Evolutionary conservation across 2,888 invertebrate genomes (phyloP).

Genomic region (Caenorhabditis sp.): DNA sequence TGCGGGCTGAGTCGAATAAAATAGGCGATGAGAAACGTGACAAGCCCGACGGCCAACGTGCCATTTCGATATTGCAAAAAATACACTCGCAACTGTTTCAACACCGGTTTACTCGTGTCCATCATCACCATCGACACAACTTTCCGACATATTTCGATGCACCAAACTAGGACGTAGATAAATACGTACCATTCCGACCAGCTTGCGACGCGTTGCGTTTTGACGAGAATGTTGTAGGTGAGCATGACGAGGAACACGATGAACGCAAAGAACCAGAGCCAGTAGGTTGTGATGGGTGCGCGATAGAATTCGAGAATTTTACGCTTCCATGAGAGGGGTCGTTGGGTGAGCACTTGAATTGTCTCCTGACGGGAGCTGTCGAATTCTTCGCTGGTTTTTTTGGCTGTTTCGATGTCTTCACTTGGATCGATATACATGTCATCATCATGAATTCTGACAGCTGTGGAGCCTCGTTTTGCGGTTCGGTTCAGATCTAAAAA

Average conservation of each 20-base stretch:
- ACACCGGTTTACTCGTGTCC: constrained; percentile 72
- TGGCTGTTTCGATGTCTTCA: constrained; percentile 19
- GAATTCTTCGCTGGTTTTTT: constrained; percentile 21
- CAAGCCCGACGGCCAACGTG: constrained; percentile 77
- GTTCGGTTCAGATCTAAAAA: constrained; percentile 31
- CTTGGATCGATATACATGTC: constrained; percentile 38
- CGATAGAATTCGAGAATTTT: constrained; percentile 93
- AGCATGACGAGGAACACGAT: constrained; percentile 60
- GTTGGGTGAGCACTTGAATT: constrained; percentile 33
- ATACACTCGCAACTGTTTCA: constrained; percentile 71
- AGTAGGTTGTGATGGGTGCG: constrained; percentile 97
- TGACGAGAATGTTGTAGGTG: constrained; percentile 64
- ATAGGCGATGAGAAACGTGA: constrained; percentile 75
- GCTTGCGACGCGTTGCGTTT: constrained; percentile 41
- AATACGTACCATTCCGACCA: constrained; percentile 66
- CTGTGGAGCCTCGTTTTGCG: constrained; percentile 31
- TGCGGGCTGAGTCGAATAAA: constrained; percentile 75
- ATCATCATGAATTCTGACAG: constrained; percentile 20
- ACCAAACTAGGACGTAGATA: constrained; percentile 64
- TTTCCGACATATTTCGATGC: constrained; percentile 64
- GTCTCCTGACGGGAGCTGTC: constrained; percentile 23
- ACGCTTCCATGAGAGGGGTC: constrained; percentile 59
- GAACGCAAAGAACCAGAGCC: constrained; percentile 83
- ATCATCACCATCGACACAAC: constrained; percentile 57
- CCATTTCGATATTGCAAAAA: constrained; percentile 63